phyloP scores from a whole-genome alignment of 2,113 vertebrate genomes.

The Hipposideros armiger region DNA sequence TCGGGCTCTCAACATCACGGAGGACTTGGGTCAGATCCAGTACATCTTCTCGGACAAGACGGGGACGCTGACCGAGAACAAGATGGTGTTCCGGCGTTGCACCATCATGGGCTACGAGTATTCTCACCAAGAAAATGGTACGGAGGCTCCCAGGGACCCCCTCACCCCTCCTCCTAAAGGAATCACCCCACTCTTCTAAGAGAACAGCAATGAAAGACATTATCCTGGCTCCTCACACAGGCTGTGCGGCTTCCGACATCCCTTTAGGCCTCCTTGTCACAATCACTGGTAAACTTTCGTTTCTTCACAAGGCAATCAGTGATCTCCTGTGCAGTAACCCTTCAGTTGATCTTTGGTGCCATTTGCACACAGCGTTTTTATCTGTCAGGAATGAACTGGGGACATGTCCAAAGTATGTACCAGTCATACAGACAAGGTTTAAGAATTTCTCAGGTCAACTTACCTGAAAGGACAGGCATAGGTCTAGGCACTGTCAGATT shows the following conservation, averaged over 20 bases:
- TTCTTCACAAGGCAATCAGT: neutral
- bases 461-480: neutral
- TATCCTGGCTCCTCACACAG: neutral
- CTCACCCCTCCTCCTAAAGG: neutral
- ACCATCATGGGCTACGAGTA: conserved; percentile 89
- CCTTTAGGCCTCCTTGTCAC: neutral
- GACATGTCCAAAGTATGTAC: neutral
- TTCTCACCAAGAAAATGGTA: conserved; percentile 91
- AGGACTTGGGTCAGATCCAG: conserved; percentile 91
- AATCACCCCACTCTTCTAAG: neutral
- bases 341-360: neutral
- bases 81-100: conserved; percentile 92
- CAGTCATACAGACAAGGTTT: neutral
- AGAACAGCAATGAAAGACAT: neutral
- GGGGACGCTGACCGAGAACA: conserved; percentile 91
- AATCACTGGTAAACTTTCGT: neutral
- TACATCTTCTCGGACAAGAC: conserved; percentile 92
- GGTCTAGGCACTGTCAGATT: neutral
- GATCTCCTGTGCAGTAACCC: neutral
- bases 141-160: neutral
- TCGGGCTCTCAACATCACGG: conserved; percentile 89
- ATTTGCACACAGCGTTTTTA: neutral
- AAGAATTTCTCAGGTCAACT: neutral
- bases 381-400: neutral
- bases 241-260: neutral